Evolutionary conservation across 2,888 invertebrate genomes (phyloP).

Genomic region (Drosophila phalerata): DNA sequence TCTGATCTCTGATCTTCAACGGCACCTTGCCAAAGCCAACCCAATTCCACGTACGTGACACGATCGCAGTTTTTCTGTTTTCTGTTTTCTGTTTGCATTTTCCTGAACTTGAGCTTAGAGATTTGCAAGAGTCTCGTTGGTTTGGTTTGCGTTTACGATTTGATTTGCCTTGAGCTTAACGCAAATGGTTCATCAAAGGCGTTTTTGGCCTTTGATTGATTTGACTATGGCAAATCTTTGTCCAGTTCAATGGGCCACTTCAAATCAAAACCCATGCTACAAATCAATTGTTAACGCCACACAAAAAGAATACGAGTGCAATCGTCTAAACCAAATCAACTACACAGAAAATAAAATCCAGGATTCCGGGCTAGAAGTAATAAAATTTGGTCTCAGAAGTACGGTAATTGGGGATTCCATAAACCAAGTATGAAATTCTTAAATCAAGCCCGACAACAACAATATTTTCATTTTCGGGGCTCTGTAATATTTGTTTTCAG

Average conservation of each 20-base stretch:
- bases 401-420: too few relatives aligned
- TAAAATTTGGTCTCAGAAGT: too few relatives aligned
- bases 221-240: slow-evolving; percentile 75
- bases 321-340: not conserved
- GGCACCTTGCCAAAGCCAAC: slow-evolving; percentile 54
- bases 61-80: slow-evolving; percentile 70
- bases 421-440: too few relatives aligned
- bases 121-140: slow-evolving; percentile 8
- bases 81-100: slow-evolving; percentile 69
- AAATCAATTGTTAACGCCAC: slow-evolving; percentile 82
- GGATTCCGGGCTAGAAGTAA: too few relatives aligned
- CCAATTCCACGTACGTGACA: slow-evolving; percentile 76
- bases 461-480: too few relatives aligned
- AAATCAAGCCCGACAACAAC: too few relatives aligned
- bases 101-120: slow-evolving; percentile 8
- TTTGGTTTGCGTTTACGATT: slow-evolving; percentile 28
- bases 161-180: slow-evolving; percentile 54
- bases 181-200: slow-evolving; percentile 5
- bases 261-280: slow-evolving; percentile 77
- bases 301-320: not conserved
- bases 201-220: slow-evolving; percentile 70
- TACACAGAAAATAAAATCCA: too few relatives aligned
- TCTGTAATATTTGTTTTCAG: too few relatives aligned
- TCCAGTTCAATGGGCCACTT: slow-evolving; percentile 64
- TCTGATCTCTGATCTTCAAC: slow-evolving; percentile 42